Base-by-base conservation (phyloP, 2,888 invertebrate genomes). In the Acleris holmiana region DNA sequence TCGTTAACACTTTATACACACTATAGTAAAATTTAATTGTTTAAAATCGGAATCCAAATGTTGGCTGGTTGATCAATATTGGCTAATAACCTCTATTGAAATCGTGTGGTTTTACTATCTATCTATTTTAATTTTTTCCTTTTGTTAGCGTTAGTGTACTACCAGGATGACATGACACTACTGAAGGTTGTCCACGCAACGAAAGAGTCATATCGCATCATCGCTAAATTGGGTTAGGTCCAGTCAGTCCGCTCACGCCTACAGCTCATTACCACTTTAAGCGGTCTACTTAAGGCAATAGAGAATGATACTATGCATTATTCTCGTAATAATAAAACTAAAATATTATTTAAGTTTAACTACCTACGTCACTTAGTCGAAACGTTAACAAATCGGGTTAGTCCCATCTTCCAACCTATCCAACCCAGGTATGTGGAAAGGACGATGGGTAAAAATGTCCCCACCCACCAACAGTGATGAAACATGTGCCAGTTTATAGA, bases 131-230 rank as follows among this genome's bases (percentile, higher is more conserved):
- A n/a, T 4, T 15, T 13, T 15, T 0, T n/a, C n/a, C 4, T 44
- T 41, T 5, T 4, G n/a, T 44, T n/a, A 7, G 15, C n/a, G 44
- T 4, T 44, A 44, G 65, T 64, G 44, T 46, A 23, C 59, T 44
- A 55, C 60, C 35, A 55, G 57, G 61, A 48, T 40, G 41, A 66
- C 67, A 67, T 53, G 62, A 68, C 69, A 60, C 59, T 61, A 60
- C 67, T 70, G 78, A 80, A 80, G 76, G 78, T 69, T 75, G 75
- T 29, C 29, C 41, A 17, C 29, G 59, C 56, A 73, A 73, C 73
- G 73, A 66, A 55, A 57, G 50, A 40, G 40, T 41, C 55, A 41
- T 44, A 17, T 49, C 58, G 63, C 73, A 73, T 80, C 80, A 74
- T 74, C 76, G 69, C 74, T 72, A 68, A 82, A 78, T 75, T 73